phyloP scores from a whole-genome alignment of 2,888 invertebrate species.

The Cordylochernes scorpioides region DNA sequence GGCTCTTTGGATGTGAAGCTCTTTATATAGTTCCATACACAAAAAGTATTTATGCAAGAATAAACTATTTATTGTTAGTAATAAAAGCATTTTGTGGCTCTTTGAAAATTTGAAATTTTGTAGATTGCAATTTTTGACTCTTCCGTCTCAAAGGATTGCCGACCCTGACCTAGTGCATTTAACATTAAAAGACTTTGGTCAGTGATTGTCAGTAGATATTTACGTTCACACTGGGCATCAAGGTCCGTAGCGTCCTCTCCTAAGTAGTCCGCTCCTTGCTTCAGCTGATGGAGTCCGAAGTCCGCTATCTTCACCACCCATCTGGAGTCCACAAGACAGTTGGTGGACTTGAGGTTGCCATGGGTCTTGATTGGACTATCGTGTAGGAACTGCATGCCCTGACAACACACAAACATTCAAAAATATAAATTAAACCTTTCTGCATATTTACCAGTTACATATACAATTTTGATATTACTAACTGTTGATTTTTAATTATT shows the following conservation, averaged over 20 bases:
- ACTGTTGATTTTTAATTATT: too few species aligned
- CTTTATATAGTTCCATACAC: too few species aligned
- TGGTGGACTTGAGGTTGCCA: constrained; percentile 92
- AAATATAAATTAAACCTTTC: constrained; percentile 1
- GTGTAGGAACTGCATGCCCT: constrained; percentile 44
- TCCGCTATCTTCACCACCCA: constrained; percentile 94
- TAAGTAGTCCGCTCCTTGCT: constrained; percentile 7
- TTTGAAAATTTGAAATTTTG: too few species aligned
- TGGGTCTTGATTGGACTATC: constrained; percentile 32
- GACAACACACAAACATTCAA: constrained; percentile 11
- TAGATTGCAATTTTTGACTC: too few species aligned
- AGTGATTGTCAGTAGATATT: too few species aligned
- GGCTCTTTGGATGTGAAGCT: too few species aligned
- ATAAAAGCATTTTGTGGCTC: too few species aligned
- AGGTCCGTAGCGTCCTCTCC: constrained; percentile 13
- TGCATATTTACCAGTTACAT: background rate
- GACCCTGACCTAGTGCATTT: too few species aligned
- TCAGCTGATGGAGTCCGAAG: constrained; percentile 71
- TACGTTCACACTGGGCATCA: constrained; percentile 14
- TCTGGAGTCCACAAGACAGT: constrained; percentile 88
- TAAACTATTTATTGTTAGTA: too few species aligned
- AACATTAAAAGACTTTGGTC: too few species aligned
- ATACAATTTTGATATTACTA: background rate
- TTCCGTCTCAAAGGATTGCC: too few species aligned
- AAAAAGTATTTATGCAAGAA: too few species aligned